Evolutionary conservation across 2,797 vertebrate genomes (phyloP), one percentile per base, ranked within the genome.

Genomic region (Sebastes ruberrimus): DNA sequence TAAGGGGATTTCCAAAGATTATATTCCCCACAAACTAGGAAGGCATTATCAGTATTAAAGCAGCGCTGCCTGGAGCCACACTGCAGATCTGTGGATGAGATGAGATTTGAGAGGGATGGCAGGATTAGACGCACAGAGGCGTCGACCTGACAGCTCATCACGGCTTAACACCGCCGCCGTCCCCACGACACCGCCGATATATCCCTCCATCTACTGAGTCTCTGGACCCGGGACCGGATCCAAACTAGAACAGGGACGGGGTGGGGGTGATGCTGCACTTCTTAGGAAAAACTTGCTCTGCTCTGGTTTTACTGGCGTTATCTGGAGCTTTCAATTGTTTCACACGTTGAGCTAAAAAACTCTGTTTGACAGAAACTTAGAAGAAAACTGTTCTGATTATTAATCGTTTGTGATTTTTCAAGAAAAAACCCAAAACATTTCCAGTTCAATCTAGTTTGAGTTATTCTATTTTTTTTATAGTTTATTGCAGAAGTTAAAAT

Each of bases 1-100:
- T 94, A 91, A 84, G 78, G 64, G 92, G 92, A 91, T 94, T 91
- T 90, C 76, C 64, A 68, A 69, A 91, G 92, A 93, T 94, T 93
- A 92, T 90, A 86, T 82, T 92, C 78, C 20, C 76, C 80, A 56
- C 84, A 81, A 91, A 93, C 89, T 87, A 83, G 77, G 85, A 80
- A 87, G 66, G 84, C 86, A 90, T 94, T 94, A 95, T 95, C 92
- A 83, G 90, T 28, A 67, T 86, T 89, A 86, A 87, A 84, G 90
- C 94, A 92, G 90, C 73, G 33, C 82, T 14, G 92, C 93, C 94
- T 86, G n/a, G 76, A 94, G 46, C 42, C 42, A 16, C 42, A 93
- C 91, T 33, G 72, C 30, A 92, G 86, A 94, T 93, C 87, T 84
- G 84, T 23, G 85, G 84, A 82, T 68, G 80, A 89, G 90, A 94